These are phyloP conservation scores for Euphydryas editha DNA, from an alignment of 2,888 invertebrate species.

Conservation along the genomic window DNA sequence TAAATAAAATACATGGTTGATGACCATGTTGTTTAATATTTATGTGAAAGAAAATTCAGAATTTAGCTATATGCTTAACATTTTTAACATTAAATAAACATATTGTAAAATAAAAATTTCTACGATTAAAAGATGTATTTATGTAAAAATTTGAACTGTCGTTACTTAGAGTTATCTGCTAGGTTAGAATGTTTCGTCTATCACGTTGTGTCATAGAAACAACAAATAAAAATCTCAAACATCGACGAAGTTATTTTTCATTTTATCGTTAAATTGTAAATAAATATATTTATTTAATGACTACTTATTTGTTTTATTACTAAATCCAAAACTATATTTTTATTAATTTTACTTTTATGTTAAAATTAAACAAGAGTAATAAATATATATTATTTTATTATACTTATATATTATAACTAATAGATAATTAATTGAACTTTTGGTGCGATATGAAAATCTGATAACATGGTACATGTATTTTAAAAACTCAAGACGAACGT, in stretches of 20 bases:
- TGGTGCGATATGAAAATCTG: too few species aligned
- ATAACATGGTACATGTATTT: too few species aligned
- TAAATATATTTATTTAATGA: slow-evolving; percentile 84
- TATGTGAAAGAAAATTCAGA: slow-evolving; percentile 24
- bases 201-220: slow-evolving; percentile 55
- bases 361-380: too few species aligned
- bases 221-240: slow-evolving; percentile 61
- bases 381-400: too few species aligned
- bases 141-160: slow-evolving; percentile 65
- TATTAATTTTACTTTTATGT: background rate
- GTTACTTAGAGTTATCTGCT: slow-evolving; percentile 46
- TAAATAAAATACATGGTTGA: slow-evolving; percentile 30
- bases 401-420: too few species aligned
- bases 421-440: too few species aligned
- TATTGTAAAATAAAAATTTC: slow-evolving; percentile 60
- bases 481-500: too few species aligned
- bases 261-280: slow-evolving; percentile 79
- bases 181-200: slow-evolving; percentile 50
- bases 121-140: slow-evolving; percentile 74
- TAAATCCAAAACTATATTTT: background rate
- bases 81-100: slow-evolving; percentile 38
- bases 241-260: slow-evolving; percentile 75
- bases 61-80: slow-evolving; percentile 36
- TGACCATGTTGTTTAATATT: slow-evolving; percentile 27
- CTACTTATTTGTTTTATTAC: slow-evolving; percentile 64